Conservation (phyloP, 1,140 invertebrate species). For the Achroia grisella region DNA sequence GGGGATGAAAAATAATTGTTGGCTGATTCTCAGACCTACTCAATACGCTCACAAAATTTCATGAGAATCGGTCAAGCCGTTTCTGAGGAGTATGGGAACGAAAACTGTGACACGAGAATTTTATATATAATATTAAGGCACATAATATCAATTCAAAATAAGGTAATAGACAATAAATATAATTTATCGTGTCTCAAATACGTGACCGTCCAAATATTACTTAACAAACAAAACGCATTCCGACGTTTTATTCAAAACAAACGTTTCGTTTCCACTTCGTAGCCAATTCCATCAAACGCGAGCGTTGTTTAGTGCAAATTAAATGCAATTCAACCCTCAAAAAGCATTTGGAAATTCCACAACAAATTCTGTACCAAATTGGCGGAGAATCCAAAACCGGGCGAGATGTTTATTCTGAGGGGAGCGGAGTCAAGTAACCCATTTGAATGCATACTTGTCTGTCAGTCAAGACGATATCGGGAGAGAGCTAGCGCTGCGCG, state of each 20-base stretch:
- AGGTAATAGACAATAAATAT: no score
- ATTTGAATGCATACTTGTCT: slow-evolving; percentile 82
- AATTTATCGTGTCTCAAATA: no score
- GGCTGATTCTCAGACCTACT: no score
- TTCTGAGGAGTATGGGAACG: no score
- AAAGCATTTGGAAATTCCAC: slow-evolving; percentile 59
- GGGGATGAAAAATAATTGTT: no score
- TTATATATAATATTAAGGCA: no score
- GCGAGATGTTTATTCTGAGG: slow-evolving; percentile 57
- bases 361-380: slow-evolving; percentile 69
- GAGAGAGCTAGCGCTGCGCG: slow-evolving; percentile 43
- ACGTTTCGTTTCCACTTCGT: slow-evolving; percentile 11
- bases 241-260: not conserved
- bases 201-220: no score
- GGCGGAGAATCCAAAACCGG: slow-evolving; percentile 40
- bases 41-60: no score
- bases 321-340: slow-evolving; percentile 65
- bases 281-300: slow-evolving; percentile 42
- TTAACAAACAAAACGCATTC: no score
- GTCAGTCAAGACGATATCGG: slow-evolving; percentile 78
- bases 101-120: no score
- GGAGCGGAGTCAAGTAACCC: slow-evolving; percentile 75
- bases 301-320: slow-evolving; percentile 64
- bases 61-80: no score
- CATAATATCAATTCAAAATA: no score